These are phyloP conservation scores for Dromas ardeola DNA, from an alignment of 2,113 vertebrate genomes.

Conservation along the genomic window DNA sequence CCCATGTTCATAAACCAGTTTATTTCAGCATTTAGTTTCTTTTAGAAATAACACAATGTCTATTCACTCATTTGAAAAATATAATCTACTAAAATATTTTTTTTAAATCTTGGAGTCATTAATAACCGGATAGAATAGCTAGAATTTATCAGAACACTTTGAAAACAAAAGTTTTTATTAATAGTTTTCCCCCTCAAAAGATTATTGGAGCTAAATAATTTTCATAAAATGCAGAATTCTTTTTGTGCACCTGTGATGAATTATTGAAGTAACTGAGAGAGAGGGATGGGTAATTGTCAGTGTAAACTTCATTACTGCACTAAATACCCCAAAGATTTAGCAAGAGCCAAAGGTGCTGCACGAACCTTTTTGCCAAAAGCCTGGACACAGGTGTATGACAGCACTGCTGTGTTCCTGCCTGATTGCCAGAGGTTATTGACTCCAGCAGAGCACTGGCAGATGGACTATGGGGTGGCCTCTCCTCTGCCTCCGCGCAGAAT, in stretches of 20 bases:
- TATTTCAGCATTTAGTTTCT: background rate
- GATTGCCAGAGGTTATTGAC: background rate
- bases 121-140: background rate
- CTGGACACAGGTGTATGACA: background rate
- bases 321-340: background rate
- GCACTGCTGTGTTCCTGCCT: background rate
- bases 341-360: background rate
- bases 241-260: background rate
- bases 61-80: background rate
- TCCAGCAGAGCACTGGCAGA: background rate
- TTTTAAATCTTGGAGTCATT: background rate
- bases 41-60: background rate
- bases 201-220: background rate
- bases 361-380: background rate
- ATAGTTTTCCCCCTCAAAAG: background rate
- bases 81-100: background rate
- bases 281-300: background rate
- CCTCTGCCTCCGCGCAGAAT: rapidly evolving
- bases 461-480: background rate
- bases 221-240: background rate
- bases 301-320: background rate
- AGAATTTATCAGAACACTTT: background rate
- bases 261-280: background rate
- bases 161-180: background rate
- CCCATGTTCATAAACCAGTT: background rate